A percentile compares a stretch with the other conserved stretches of the same genome.
These are phyloP conservation scores for Zaprionus gabonicus DNA, from an alignment of 1,140 invertebrate species.

Conservation along the genomic window DNA sequence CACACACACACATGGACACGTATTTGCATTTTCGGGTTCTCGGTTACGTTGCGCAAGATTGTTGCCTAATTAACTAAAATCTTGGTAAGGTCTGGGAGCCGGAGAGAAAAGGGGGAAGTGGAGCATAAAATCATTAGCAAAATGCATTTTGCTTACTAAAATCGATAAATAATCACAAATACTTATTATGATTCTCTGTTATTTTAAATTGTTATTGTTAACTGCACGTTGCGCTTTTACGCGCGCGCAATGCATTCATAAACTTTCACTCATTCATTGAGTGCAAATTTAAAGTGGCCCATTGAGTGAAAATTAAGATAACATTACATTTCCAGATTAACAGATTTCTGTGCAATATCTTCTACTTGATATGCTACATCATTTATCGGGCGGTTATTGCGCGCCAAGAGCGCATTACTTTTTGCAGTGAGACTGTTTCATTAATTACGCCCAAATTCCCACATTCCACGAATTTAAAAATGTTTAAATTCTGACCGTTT, in stretches of 20 bases:
- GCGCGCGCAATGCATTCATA: constrained; percentile 11
- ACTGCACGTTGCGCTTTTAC: constrained; percentile 12
- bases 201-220: not conserved
- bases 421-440: too few species aligned
- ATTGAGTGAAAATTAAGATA: not conserved
- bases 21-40: not conserved
- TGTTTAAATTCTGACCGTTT: too few species aligned
- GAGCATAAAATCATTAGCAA: not conserved
- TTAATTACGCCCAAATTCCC: too few species aligned
- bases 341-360: too few species aligned
- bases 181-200: too few species aligned
- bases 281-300: constrained; percentile 1
- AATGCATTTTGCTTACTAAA: not conserved
- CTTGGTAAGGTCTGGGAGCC: not conserved
- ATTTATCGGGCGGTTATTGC: not conserved
- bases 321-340: constrained; percentile 2
- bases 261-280: constrained; percentile 21
- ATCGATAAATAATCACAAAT: not conserved
- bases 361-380: not conserved
- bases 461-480: too few species aligned
- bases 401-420: not conserved
- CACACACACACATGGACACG: not conserved
- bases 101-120: too few species aligned
- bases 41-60: not conserved
- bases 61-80: not conserved